Evolutionary conservation across 1,140 invertebrate genomes (phyloP).

Genomic region (Pseudomyrmex sp.): DNA sequence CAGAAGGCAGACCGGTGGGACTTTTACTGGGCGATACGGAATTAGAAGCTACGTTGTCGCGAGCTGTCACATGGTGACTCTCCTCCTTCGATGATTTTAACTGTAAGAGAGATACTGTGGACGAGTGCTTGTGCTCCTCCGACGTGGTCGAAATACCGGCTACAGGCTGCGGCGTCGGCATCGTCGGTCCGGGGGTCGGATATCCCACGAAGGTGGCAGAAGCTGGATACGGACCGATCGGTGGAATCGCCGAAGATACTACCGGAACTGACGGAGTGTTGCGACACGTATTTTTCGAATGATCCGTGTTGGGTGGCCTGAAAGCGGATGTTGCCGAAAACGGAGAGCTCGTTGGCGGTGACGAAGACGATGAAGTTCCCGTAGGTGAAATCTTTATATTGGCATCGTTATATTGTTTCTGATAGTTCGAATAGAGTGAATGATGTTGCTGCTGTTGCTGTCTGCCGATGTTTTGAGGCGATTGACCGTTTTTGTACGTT

Average conservation of each 20-base stretch:
- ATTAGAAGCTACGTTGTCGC: conserved; percentile 60
- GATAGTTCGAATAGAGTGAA: conserved; percentile 76
- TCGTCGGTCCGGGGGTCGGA: conserved; percentile 81
- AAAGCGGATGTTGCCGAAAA: conserved; percentile 91
- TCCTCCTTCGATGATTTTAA: conserved; percentile 85
- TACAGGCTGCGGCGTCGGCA: conserved; percentile 80
- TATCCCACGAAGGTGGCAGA: conserved; percentile 88
- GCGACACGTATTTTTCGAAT: conserved; percentile 79
- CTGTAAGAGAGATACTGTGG: conserved; percentile 82
- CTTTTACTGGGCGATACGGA: conserved; percentile 67
- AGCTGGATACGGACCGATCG: conserved; percentile 87
- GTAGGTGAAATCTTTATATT: conserved; percentile 77
- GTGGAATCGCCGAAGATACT: conserved; percentile 80
- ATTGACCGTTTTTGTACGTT: conserved; percentile 83
- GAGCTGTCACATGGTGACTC: conserved; percentile 72
- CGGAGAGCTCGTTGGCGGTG: conserved; percentile 85
- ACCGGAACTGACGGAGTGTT: conserved; percentile 77
- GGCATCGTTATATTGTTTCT: conserved; percentile 79
- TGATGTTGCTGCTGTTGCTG: conserved; percentile 70
- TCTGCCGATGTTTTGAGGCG: conserved; percentile 76
- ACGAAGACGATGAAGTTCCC: conserved; percentile 73
- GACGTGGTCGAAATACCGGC: conserved; percentile 74
- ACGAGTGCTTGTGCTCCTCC: conserved; percentile 82
- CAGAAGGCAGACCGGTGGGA: conserved; percentile 75
- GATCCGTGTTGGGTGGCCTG: conserved; percentile 88